A percentile compares a stretch with the other conserved stretches of the same genome.
Conservation (phyloP, 2,797 vertebrate genomes). For the Pantherophis vulpinus region DNA sequence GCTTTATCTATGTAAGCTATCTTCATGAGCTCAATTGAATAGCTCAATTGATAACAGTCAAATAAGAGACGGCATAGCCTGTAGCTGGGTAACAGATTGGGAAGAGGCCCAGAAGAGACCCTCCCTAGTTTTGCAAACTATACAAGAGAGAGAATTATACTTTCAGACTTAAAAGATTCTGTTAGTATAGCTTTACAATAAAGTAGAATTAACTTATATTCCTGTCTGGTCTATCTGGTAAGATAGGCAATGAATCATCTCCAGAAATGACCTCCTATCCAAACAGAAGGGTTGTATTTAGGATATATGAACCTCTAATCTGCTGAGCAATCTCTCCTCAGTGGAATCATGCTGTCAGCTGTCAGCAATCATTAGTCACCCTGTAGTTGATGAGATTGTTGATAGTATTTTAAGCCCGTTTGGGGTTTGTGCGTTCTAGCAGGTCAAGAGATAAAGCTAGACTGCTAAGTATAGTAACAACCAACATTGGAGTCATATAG, state of each 20-base stretch:
- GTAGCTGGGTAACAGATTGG: neutral
- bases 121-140: neutral
- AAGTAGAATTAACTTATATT: neutral
- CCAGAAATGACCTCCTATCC: neutral
- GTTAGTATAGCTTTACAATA: neutral
- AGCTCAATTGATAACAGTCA: neutral
- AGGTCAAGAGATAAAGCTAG: slow-evolving; percentile 30
- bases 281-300: slow-evolving; percentile 4
- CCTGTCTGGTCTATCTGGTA: neutral
- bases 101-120: neutral
- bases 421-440: neutral
- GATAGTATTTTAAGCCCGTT: neutral
- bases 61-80: neutral
- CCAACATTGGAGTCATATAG: neutral
- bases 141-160: neutral
- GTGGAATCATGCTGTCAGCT: neutral
- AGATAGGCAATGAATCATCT: neutral
- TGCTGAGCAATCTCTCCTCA: slow-evolving; percentile 19
- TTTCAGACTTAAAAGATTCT: neutral
- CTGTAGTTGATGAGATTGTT: slow-evolving; percentile 29
- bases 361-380: slow-evolving; percentile 29
- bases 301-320: slow-evolving; percentile 16
- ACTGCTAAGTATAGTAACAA: slow-evolving; percentile 29
- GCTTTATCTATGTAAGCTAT: neutral
- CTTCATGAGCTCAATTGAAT: neutral